These are phyloP conservation scores for Ichneumoninae sp. DNA, from an alignment of 2,888 invertebrate genomes.

Conservation along the genomic window DNA sequence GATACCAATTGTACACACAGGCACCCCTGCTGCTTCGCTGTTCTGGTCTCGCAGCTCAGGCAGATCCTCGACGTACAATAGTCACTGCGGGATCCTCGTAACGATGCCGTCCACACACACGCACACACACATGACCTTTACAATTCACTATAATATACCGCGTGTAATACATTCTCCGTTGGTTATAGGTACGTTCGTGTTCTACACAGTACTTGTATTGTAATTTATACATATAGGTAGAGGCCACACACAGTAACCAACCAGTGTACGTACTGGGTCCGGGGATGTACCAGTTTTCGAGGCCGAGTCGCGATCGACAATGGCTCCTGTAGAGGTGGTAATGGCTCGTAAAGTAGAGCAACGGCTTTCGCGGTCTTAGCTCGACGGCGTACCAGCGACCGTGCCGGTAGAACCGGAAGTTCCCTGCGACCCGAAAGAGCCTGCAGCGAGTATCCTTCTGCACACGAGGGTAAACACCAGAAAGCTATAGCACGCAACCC, in stretches of 20 bases:
- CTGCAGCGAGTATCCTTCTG: constrained; percentile 40
- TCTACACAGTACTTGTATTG: constrained; percentile 12
- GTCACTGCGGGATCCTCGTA: constrained; percentile 57
- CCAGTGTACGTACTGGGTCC: constrained; percentile 8
- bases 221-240: background rate
- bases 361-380: constrained; percentile 56
- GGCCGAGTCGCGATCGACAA: constrained; percentile 58
- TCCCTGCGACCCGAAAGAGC: constrained; percentile 45
- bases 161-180: constrained; percentile 33
- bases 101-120: constrained; percentile 43
- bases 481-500: constrained; percentile 32
- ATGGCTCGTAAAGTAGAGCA: constrained; percentile 66
- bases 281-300: constrained; percentile 53
- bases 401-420: constrained; percentile 50
- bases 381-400: constrained; percentile 7
- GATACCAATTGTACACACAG: constrained; percentile 52
- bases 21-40: constrained; percentile 28
- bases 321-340: constrained; percentile 57
- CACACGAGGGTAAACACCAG: constrained; percentile 18
- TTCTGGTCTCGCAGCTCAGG: constrained; percentile 18
- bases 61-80: constrained; percentile 43
- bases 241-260: background rate
- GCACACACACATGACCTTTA: constrained; percentile 9
- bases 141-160: constrained; percentile 12
- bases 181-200: constrained; percentile 28